Percentiles rank a stretch among this genome's conserved stretches.
Evolutionary conservation across 2,797 vertebrate species (phyloP).

Genomic region (Podarcis siculus): DNA sequence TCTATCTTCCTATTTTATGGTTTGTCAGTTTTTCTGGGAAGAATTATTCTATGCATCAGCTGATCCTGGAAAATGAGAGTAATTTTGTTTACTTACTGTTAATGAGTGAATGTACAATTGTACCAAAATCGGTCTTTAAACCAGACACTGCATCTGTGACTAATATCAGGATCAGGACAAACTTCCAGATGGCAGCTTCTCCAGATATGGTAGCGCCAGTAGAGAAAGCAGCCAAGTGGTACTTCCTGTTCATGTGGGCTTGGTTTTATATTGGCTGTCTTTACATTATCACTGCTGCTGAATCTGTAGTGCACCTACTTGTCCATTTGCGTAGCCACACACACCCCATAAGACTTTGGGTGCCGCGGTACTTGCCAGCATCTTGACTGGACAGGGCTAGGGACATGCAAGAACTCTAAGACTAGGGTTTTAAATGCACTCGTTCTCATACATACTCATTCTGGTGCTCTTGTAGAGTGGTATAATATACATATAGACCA

Average conservation of each 20-base stretch:
- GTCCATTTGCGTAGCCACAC: background rate
- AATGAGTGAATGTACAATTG: background rate
- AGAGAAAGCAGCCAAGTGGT: constrained; percentile 6
- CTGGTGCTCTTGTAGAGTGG: constrained; percentile 18
- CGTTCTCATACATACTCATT: constrained; percentile 22
- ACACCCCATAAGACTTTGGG: background rate
- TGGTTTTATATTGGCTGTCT: background rate
- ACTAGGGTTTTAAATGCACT: background rate
- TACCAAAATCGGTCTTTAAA: constrained; percentile 21
- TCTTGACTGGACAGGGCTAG: too few relatives aligned
- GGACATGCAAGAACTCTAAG: too few relatives aligned
- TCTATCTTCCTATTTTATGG: constrained; percentile 5
- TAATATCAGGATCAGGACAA: background rate
- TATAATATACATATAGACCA: background rate
- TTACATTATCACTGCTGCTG: background rate
- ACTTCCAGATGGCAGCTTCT: background rate
- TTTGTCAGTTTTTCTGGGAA: background rate
- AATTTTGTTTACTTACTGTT: constrained; percentile 30
- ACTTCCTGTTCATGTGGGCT: background rate
- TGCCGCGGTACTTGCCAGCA: too few relatives aligned
- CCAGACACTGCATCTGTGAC: constrained; percentile 34
- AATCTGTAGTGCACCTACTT: background rate
- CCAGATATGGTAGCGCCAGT: too few relatives aligned
- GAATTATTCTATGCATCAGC: background rate
- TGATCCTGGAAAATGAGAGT: constrained; percentile 20